phyloP scores from a whole-genome alignment of 2,888 invertebrate species.

The Lycaena phlaeas region DNA sequence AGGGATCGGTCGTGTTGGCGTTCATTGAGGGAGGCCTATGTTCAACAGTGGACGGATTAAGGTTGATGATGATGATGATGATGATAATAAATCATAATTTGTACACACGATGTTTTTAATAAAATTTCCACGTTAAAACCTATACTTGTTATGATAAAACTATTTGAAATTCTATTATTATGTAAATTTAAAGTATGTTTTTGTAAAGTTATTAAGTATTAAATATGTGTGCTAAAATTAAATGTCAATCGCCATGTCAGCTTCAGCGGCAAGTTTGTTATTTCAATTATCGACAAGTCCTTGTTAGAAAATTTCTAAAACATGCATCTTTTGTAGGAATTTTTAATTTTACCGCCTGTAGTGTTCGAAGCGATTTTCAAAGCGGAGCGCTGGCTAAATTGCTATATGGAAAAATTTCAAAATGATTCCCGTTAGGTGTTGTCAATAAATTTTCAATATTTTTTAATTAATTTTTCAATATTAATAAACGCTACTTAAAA shows the following conservation, averaged over 20 bases:
- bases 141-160: too few species aligned
- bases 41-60: too few species aligned
- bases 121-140: too few species aligned
- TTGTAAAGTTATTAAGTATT: background rate
- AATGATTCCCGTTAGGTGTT: background rate
- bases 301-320: slow-evolving; percentile 47
- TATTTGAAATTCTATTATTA: too few species aligned
- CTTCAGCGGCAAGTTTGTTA: slow-evolving; percentile 49
- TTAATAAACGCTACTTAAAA: too few species aligned
- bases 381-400: slow-evolving; percentile 11
- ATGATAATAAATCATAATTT: too few species aligned
- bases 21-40: too few species aligned
- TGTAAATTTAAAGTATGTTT: too few species aligned
- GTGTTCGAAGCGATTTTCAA: slow-evolving; percentile 16
- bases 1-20: too few species aligned
- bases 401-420: slow-evolving; percentile 3
- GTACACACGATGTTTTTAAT: too few species aligned
- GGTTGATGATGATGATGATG: too few species aligned
- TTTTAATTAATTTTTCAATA: slow-evolving; percentile 5
- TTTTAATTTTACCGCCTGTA: slow-evolving; percentile 27
- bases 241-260: slow-evolving; percentile 60
- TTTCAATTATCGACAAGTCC: slow-evolving; percentile 58
- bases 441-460: slow-evolving; percentile 1
- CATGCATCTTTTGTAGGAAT: slow-evolving; percentile 35
- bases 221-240: slow-evolving; percentile 48